Evolutionary conservation across 2,797 vertebrate species (phyloP).

Genomic region (Phrynocephalus forsythii): DNA sequence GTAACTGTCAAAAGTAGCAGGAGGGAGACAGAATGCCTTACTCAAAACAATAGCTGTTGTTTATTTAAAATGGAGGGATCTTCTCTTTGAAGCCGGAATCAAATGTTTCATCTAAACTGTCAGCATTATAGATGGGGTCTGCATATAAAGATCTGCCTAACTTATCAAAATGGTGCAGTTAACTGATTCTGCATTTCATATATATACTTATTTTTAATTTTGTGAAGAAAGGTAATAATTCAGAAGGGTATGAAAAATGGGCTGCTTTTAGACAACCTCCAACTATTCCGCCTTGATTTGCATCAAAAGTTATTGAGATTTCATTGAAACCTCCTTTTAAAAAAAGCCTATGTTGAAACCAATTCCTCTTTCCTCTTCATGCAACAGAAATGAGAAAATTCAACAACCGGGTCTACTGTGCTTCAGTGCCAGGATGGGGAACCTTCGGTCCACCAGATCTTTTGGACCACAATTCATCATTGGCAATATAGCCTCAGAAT

Average conservation of each 20-base stretch:
- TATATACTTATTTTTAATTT: constrained; percentile 57
- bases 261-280: constrained; percentile 28
- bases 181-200: constrained; percentile 70
- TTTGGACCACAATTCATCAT: too few species aligned
- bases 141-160: constrained; percentile 75
- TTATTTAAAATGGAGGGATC: constrained; percentile 63
- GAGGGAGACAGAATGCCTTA: constrained; percentile 44
- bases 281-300: constrained; percentile 41
- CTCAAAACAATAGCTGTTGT: constrained; percentile 55
- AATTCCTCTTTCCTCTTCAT: neutral
- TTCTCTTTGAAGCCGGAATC: constrained; percentile 67
- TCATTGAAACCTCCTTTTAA: neutral
- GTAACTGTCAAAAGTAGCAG: constrained; percentile 66
- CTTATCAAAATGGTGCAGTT: constrained; percentile 72
- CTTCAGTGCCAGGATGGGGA: too few species aligned
- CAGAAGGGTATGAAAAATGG: constrained; percentile 69
- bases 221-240: constrained; percentile 67
- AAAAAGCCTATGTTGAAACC: neutral
- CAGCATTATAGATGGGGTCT: constrained; percentile 77
- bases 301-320: neutral
- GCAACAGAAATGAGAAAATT: too few species aligned
- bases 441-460: too few species aligned
- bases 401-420: too few species aligned
- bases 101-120: constrained; percentile 76
- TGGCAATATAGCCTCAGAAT: too few species aligned